Percentiles rank a stretch among this genome's conserved stretches.
These are phyloP conservation scores for Cyprinodon variegatus DNA, from an alignment of 2,113 vertebrate species.

Conservation along the genomic window DNA sequence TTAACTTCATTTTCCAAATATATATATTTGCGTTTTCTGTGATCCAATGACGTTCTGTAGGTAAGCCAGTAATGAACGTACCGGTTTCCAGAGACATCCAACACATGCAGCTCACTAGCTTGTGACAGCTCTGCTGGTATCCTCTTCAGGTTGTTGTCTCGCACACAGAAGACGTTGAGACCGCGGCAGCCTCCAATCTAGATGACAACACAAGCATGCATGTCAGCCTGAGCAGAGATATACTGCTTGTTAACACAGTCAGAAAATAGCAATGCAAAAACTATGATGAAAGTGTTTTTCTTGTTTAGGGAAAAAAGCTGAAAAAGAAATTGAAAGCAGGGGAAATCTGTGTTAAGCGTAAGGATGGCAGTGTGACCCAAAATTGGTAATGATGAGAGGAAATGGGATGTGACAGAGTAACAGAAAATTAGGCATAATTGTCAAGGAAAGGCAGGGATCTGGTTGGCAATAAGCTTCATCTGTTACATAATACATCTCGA, in stretches of 20 bases:
- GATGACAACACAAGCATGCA: neutral
- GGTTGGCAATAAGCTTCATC: constrained; percentile 33
- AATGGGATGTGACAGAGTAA: constrained; percentile 40
- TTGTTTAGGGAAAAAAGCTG: neutral
- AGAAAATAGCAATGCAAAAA: neutral
- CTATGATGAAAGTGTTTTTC: neutral
- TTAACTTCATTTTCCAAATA: neutral
- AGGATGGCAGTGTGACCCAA: constrained; percentile 23
- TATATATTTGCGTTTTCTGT: neutral
- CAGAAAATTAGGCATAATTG: constrained; percentile 72
- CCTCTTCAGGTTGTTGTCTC: constrained; percentile 90
- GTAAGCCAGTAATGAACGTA: constrained; percentile 45
- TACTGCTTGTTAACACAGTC: neutral
- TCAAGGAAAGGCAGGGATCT: constrained; percentile 34
- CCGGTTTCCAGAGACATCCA: constrained; percentile 97
- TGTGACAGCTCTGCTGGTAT: constrained; percentile 94
- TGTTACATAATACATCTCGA: constrained; percentile 54
- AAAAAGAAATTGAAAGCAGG: neutral
- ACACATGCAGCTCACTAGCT: constrained; percentile 92
- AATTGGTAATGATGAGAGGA: constrained; percentile 34
- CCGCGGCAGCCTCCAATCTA: constrained; percentile 94
- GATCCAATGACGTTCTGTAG: neutral
- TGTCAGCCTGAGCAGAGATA: neutral
- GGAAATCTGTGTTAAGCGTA: constrained; percentile 10
- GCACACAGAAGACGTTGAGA: constrained; percentile 93